Evolutionary conservation across 2,888 invertebrate genomes (phyloP), one percentile per base, ranked within the genome.

Genomic region (Zonitis immaculata): DNA sequence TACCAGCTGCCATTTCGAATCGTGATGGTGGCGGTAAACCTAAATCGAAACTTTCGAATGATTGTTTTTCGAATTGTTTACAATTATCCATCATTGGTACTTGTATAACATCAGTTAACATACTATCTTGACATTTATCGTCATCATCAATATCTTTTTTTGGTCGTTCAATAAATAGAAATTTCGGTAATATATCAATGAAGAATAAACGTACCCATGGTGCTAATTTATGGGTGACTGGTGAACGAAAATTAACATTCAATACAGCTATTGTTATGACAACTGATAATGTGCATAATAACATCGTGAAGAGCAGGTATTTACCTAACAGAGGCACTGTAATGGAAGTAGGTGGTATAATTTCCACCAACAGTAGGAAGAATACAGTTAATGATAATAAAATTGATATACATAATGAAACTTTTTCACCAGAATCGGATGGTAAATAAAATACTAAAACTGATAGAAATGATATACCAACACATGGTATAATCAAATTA

Each of bases 401-500:
- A 74, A 95, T 94, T 62, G 93, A 94, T 71, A 95, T 94, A 76
- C 95, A 95, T 61, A 98, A 85, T 58, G 96, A 95, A 67, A 97
- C 94, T 77, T 97, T 97, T 78, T 98, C 97, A 63, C 97, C 97
- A 47, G 95, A 95, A 78, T 97, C 96, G 62, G 95, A 94, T 55
- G 98, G 98, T 67, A 98, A 80, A 77, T 98, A 98, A 80, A 98
- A 98, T 60, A 97, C 97, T 59, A 99, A 82, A 55, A 97, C 94
- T 64, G 96, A 96, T 60, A 99, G 85, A 77, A 95, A 95, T 57
- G 95, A 95, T 73, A 98, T 96, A 62, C 95, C 95, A 59, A 98
- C 93, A 75, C 96, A 97, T 50, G 96, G 97, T 70, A 96, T 94
- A 71, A 97, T 96, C 62, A 97, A 84, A 77, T 97, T 97, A 70